Evolutionary conservation across 2,888 invertebrate genomes (phyloP).

Genomic region (Plagodis pulveraria): DNA sequence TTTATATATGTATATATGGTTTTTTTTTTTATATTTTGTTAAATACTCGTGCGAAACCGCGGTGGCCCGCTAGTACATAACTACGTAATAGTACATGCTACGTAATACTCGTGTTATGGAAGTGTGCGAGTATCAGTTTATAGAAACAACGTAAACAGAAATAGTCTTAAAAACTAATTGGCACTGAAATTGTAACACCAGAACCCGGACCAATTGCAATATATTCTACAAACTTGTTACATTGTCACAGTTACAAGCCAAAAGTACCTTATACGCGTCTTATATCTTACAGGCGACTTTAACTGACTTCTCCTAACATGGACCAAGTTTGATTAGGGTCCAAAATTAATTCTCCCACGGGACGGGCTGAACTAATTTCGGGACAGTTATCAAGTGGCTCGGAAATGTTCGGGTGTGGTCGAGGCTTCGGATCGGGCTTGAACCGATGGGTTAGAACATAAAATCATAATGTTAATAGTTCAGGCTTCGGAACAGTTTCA

Average conservation of each 20-base stretch:
- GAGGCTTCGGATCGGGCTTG: constrained; percentile 15
- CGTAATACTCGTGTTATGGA: no score
- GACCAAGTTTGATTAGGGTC: constrained; percentile 54
- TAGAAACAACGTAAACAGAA: no score
- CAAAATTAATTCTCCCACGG: constrained; percentile 49
- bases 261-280: constrained; percentile 20
- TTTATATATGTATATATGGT: no score
- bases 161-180: no score
- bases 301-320: constrained; percentile 42
- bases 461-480: constrained; percentile 27
- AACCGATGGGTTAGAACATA: constrained; percentile 13
- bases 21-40: no score
- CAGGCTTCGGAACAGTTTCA: constrained; percentile 11
- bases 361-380: constrained; percentile 42
- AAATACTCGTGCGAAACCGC: no score
- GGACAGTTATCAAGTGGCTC: constrained; percentile 43
- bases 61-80: no score
- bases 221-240: constrained; percentile 18
- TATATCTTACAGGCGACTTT: constrained; percentile 30
- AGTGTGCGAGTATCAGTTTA: no score
- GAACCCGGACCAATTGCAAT: constrained; percentile 10
- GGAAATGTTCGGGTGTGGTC: constrained; percentile 42
- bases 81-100: no score
- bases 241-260: constrained; percentile 19
- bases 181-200: no score